A percentile compares a stretch with the other conserved stretches of the same genome.
phyloP scores from a whole-genome alignment of 2,113 vertebrate species.

The Peromyscus leucopus region DNA sequence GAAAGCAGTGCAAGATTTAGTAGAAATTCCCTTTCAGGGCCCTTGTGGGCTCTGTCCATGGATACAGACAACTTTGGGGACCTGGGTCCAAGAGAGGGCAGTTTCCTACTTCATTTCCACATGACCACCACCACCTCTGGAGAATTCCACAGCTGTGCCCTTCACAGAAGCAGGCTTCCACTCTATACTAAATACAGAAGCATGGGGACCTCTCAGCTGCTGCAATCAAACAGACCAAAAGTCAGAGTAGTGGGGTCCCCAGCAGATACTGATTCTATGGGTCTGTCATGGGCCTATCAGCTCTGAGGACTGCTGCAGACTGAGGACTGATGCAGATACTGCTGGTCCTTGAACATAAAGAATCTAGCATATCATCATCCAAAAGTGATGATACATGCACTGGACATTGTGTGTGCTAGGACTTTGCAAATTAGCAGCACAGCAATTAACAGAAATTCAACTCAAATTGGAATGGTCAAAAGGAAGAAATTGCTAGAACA shows the following conservation, averaged over 20 bases:
- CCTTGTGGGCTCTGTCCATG: neutral
- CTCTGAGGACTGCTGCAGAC: neutral
- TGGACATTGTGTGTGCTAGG: neutral
- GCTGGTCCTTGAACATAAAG: constrained; percentile 1
- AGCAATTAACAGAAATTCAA: constrained; percentile 17
- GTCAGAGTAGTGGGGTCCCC: neutral
- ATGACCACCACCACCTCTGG: neutral
- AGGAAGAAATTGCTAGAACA: neutral
- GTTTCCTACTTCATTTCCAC: neutral
- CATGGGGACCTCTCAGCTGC: neutral
- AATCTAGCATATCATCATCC: neutral
- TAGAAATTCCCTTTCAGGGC: neutral
- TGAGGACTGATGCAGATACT: neutral
- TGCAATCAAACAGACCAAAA: neutral
- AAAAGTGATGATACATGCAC: neutral
- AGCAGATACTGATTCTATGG: neutral
- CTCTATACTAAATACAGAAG: neutral
- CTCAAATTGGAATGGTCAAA: constrained; percentile 8
- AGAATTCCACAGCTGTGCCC: neutral
- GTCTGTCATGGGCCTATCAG: neutral
- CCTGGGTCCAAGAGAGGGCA: neutral
- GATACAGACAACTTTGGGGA: neutral
- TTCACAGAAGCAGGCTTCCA: neutral
- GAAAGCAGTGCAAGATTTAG: neutral
- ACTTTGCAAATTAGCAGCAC: constrained; percentile 29